Evolutionary conservation across 2,888 invertebrate genomes (phyloP).

Genomic region (Leucophora obtusa): DNA sequence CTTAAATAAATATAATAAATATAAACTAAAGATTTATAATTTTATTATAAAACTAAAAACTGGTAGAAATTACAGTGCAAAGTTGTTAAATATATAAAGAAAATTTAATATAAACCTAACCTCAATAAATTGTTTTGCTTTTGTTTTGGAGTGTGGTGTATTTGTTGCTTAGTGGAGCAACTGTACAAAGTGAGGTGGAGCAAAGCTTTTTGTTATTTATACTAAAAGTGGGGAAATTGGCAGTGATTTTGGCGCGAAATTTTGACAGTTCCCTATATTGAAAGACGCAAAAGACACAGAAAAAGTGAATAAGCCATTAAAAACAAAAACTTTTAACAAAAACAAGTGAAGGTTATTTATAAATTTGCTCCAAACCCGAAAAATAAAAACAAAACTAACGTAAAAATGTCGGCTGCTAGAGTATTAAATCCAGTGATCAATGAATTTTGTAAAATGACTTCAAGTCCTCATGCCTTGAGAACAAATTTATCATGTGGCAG

Average conservation of each 20-base stretch:
- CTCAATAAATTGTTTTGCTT: conserved; percentile 36
- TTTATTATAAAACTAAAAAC: background rate
- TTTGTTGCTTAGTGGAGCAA: conserved; percentile 53
- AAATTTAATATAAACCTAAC: conserved; percentile 24
- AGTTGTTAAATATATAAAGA: background rate
- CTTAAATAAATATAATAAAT: background rate
- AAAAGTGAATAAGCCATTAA: conserved; percentile 36
- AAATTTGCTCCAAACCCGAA: conserved; percentile 9
- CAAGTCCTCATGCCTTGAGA: conserved; percentile 66
- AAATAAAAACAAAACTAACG: background rate
- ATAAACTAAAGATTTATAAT: background rate
- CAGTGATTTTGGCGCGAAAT: conserved; percentile 74
- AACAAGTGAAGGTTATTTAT: conserved; percentile 64
- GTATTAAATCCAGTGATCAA: conserved; percentile 74
- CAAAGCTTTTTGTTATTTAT: conserved; percentile 47
- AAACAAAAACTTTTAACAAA: conserved; percentile 60
- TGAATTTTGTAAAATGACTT: conserved; percentile 74
- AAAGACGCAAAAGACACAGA: conserved; percentile 63
- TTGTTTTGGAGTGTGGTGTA: conserved; percentile 28
- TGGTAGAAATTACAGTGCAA: background rate
- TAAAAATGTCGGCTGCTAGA: conserved; percentile 71
- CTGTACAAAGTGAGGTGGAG: conserved; percentile 62
- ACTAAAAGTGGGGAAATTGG: conserved; percentile 64
- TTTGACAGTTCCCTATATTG: conserved; percentile 70
- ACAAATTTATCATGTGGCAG: conserved; percentile 72